Evolutionary conservation across 2,888 invertebrate species (phyloP).

Genomic region (Linnaemya tessellans): DNA sequence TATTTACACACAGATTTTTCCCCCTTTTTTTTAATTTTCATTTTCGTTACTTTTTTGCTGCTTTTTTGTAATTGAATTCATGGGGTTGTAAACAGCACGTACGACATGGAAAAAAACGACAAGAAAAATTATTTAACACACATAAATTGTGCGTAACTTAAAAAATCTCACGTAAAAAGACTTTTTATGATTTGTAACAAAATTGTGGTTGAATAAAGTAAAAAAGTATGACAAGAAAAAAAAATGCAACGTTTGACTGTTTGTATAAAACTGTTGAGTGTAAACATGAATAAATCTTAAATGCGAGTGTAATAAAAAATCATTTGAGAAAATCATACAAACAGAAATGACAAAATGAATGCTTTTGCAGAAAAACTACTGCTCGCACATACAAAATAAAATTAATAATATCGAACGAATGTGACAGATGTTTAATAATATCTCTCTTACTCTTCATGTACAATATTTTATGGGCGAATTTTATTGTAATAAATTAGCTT

Average conservation of each 20-base stretch:
- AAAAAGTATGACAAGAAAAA: neutral
- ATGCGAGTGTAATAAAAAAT: neutral
- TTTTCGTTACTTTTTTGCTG: neutral
- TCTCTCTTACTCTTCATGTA: conserved; percentile 11
- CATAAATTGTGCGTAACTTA: conserved; percentile 59
- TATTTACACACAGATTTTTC: conserved; percentile 43
- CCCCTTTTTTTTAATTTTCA: conserved; percentile 16
- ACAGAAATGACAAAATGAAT: conserved; percentile 17
- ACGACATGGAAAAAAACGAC: neutral
- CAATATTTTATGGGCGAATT: conserved; percentile 41
- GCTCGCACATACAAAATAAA: neutral
- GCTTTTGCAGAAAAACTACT: neutral
- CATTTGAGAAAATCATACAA: neutral
- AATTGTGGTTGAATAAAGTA: conserved; percentile 57
- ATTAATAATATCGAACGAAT: conserved; percentile 32
- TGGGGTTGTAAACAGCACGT: conserved; percentile 62
- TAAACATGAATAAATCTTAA: conserved; percentile 39
- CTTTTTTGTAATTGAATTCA: conserved; percentile 41
- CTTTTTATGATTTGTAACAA: conserved; percentile 9
- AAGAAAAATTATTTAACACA: conserved; percentile 4
- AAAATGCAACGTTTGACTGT: neutral
- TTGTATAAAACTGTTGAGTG: conserved; percentile 34
- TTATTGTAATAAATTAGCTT: conserved; percentile 68
- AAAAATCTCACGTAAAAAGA: conserved; percentile 33
- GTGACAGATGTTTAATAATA: conserved; percentile 70